Evolutionary conservation across 2,113 vertebrate genomes (phyloP).

Genomic region (Neomonachus schauinslandi): DNA sequence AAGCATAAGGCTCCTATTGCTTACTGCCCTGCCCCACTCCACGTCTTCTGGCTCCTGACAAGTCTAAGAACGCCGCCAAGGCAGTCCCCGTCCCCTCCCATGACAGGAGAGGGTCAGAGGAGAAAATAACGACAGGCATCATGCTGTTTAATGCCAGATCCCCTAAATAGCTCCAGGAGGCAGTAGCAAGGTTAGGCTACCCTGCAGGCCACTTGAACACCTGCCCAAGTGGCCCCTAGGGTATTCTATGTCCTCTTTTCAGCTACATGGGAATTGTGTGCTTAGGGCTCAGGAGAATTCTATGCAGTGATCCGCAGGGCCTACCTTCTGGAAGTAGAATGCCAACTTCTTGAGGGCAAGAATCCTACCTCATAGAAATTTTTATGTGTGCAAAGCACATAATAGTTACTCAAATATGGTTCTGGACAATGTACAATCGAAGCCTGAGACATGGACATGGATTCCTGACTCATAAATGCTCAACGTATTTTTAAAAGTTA

Average conservation of each 20-base stretch:
- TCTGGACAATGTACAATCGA: neutral
- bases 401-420: neutral
- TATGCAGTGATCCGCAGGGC: neutral
- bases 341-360: neutral
- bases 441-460: neutral
- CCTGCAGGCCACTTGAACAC: constrained; percentile 55
- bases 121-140: constrained; percentile 79
- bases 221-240: constrained; percentile 57
- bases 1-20: neutral
- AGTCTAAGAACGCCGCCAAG: constrained; percentile 72
- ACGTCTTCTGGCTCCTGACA: constrained; percentile 65
- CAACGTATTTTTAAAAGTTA: neutral
- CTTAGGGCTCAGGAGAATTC: neutral
- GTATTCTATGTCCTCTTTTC: constrained; percentile 53
- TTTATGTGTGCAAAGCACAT: neutral
- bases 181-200: constrained; percentile 61
- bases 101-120: constrained; percentile 40
- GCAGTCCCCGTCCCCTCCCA: constrained; percentile 57
- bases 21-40: constrained; percentile 46
- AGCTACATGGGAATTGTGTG: neutral
- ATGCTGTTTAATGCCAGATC: constrained; percentile 65
- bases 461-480: neutral
- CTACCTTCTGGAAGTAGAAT: constrained; percentile 28
- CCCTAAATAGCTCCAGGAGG: constrained; percentile 77
- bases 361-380: neutral